A percentile compares a stretch with the other conserved stretches of the same genome.
These are phyloP conservation scores for Pachymerium ferrugineum DNA, from an alignment of 2,888 invertebrate genomes.

Conservation along the genomic window DNA sequence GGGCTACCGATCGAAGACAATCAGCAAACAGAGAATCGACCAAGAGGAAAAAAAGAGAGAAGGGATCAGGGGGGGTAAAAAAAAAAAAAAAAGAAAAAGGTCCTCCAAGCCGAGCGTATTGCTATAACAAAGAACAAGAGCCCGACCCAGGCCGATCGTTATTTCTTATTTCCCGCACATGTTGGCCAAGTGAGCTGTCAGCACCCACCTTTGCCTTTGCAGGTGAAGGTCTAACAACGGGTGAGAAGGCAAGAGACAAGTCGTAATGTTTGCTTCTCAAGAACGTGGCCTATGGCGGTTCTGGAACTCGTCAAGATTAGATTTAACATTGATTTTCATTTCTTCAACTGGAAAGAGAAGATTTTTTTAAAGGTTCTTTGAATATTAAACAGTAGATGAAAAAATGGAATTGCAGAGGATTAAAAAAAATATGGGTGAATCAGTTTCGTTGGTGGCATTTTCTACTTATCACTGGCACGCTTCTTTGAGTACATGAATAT, in stretches of 20 bases:
- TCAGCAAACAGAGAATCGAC: not conserved
- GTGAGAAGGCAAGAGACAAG: not conserved
- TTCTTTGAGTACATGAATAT: slow-evolving; percentile 1
- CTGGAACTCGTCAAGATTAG: too few relatives aligned
- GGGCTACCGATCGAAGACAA: slow-evolving; percentile 10
- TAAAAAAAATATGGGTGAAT: too few relatives aligned
- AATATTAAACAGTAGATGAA: not conserved
- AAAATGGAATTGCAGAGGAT: not conserved
- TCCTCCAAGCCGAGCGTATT: slow-evolving; percentile 1
- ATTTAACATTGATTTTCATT: too few relatives aligned
- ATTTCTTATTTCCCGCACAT: slow-evolving; percentile 15
- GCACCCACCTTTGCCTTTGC: slow-evolving; percentile 10
- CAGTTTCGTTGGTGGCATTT: not conserved
- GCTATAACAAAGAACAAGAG: not conserved
- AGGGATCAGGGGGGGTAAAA: not conserved
- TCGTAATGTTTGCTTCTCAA: too few relatives aligned
- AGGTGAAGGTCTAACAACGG: slow-evolving; percentile 10
- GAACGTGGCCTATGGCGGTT: not conserved
- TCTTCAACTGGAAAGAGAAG: too few relatives aligned
- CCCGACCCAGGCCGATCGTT: slow-evolving; percentile 11
- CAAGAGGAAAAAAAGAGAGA: not conserved
- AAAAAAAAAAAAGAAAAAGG: not conserved
- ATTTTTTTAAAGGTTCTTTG: too few relatives aligned
- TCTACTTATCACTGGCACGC: not conserved
- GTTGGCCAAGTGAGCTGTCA: slow-evolving; percentile 18